phyloP scores from a whole-genome alignment of 2,113 vertebrate species.

The Gavia stellata region DNA sequence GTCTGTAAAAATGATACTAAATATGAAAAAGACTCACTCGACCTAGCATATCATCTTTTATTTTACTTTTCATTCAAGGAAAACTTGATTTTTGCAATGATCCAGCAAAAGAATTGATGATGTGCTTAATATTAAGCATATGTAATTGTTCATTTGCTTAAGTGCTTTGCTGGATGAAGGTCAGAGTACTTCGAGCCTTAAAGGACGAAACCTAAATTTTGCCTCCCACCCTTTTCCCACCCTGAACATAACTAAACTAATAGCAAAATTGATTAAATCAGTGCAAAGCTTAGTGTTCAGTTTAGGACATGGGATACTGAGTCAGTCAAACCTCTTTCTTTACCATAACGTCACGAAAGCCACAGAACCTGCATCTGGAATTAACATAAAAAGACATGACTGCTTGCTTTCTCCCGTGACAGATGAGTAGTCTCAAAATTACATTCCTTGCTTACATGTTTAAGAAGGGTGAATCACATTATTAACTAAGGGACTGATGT shows the following conservation, averaged over 20 bases:
- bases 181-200: neutral
- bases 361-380: neutral
- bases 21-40: neutral
- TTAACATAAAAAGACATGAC: neutral
- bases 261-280: neutral
- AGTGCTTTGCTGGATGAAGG: slow-evolving; percentile 11
- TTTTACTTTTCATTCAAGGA: neutral
- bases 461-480: neutral
- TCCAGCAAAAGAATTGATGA: neutral
- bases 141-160: slow-evolving; percentile 6
- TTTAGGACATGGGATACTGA: neutral
- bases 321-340: neutral
- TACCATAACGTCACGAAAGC: neutral
- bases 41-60: neutral
- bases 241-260: neutral
- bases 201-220: neutral
- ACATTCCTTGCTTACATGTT: neutral
- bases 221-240: neutral
- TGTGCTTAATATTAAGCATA: neutral
- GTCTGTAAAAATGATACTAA: neutral
- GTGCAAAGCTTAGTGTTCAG: neutral
- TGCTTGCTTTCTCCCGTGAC: neutral
- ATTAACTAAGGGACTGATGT: neutral
- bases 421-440: neutral
- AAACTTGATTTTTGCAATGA: neutral